A percentile compares a stretch with the other conserved stretches of the same genome.
These are phyloP conservation scores for Zoroaster sp. DNA, from an alignment of 53 echinoderm and acorn worm species.

Conservation along the genomic window DNA sequence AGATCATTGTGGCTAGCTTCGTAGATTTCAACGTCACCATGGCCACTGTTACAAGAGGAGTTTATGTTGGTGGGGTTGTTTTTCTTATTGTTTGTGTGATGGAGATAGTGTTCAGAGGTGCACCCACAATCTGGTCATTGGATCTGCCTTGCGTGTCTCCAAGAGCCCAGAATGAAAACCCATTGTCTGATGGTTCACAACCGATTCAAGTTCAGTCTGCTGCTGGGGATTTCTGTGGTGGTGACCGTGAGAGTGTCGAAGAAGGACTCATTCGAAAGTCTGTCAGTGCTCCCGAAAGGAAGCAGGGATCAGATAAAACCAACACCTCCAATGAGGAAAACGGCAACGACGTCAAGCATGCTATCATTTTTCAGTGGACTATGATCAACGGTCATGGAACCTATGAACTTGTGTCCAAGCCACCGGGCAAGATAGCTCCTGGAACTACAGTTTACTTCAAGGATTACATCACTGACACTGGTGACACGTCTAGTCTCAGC, in stretches of 20 bases:
- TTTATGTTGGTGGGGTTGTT: not conserved
- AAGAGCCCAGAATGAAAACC: not conserved
- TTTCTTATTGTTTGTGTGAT: not conserved
- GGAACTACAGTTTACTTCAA: not conserved
- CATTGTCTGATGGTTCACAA: not conserved
- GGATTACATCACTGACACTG: not conserved
- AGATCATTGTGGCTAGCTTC: not conserved
- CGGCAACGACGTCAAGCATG: not conserved
- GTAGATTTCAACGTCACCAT: not conserved
- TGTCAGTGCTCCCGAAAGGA: constrained; percentile 14
- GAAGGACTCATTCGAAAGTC: constrained; percentile 10
- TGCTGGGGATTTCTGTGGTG: not conserved
- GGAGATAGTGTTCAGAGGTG: not conserved
- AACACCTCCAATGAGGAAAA: not conserved
- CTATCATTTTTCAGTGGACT: not conserved
- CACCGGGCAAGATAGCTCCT: not conserved
- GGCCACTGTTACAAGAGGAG: not conserved
- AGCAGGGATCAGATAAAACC: not conserved
- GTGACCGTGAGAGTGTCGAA: not conserved
- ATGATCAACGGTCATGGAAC: not conserved
- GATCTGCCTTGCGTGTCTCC: not conserved
- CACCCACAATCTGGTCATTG: not conserved
- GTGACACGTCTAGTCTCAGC: not conserved
- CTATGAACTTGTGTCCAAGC: not conserved
- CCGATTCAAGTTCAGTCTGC: not conserved